phyloP scores from a whole-genome alignment of 2,888 invertebrate species.

The Sesia apiformis region DNA sequence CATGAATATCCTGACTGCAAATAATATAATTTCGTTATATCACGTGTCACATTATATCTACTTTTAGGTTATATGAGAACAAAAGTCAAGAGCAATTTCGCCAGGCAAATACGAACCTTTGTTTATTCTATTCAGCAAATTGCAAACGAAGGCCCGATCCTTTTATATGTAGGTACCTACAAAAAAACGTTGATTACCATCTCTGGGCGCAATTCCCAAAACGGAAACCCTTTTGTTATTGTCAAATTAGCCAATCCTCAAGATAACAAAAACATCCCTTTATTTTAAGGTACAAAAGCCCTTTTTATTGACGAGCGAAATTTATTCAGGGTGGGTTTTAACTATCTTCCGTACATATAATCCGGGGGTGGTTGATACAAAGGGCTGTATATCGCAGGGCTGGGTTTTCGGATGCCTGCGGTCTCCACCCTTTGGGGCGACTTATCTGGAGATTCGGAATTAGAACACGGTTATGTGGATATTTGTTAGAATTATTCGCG shows the following conservation, averaged over 20 bases:
- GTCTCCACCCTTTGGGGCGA: conserved; percentile 19
- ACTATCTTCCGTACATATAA: conserved; percentile 65
- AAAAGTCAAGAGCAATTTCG: conserved; percentile 21
- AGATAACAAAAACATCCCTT: conserved; percentile 74
- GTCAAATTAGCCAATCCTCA: conserved; percentile 75
- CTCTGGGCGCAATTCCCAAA: conserved; percentile 50
- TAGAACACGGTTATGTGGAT: conserved; percentile 8
- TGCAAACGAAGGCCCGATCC: conserved; percentile 23
- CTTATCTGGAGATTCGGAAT: conserved; percentile 21
- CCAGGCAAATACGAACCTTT: conserved; percentile 28
- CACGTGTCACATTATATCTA: too few relatives aligned
- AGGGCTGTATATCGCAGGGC: conserved; percentile 2
- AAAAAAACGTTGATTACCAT: conserved; percentile 64
- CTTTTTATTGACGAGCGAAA: conserved; percentile 66
- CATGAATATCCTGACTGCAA: too few relatives aligned
- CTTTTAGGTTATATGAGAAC: neutral
- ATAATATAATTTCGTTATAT: too few relatives aligned
- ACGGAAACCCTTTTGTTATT: conserved; percentile 69
- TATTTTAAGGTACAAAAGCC: conserved; percentile 61
- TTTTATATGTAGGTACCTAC: neutral
- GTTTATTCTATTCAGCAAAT: conserved; percentile 31
- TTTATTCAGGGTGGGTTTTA: conserved; percentile 66
- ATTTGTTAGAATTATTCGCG: neutral
- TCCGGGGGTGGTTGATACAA: conserved; percentile 23
- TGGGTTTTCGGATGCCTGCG: neutral